These are phyloP conservation scores for Petromus typicus DNA, from an alignment of 2,113 vertebrate genomes.

Conservation along the genomic window DNA sequence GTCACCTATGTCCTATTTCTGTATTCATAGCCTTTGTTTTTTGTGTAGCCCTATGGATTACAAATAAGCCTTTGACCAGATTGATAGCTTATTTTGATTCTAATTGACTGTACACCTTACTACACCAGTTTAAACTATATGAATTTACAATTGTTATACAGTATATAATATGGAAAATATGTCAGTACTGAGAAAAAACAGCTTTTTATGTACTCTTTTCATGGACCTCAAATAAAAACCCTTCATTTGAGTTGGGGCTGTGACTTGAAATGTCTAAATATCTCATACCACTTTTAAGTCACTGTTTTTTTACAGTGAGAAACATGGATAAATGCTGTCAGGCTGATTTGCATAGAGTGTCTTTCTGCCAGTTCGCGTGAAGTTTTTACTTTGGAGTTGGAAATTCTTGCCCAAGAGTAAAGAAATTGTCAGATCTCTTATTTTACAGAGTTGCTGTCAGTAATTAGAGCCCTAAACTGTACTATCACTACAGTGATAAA, in stretches of 20 bases:
- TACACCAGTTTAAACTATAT: slow-evolving; percentile 14
- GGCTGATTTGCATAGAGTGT: not conserved
- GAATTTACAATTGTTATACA: slow-evolving; percentile 14
- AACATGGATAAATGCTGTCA: not conserved
- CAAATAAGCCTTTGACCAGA: slow-evolving; percentile 39
- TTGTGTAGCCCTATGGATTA: slow-evolving; percentile 41
- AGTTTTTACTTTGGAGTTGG: not conserved
- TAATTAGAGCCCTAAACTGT: not conserved
- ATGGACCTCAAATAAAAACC: not conserved
- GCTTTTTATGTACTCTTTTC: not conserved
- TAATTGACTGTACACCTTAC: slow-evolving; percentile 16
- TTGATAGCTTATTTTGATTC: slow-evolving; percentile 56
- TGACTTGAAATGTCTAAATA: not conserved
- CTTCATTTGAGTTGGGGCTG: slow-evolving; percentile 7
- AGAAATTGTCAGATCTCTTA: not conserved
- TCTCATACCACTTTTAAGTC: slow-evolving; percentile 1
- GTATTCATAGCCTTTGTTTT: slow-evolving; percentile 9
- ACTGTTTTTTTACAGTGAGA: slow-evolving; percentile 10
- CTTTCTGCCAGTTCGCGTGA: not conserved
- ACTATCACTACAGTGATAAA: not conserved
- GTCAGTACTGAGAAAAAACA: not conserved
- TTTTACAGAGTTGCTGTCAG: slow-evolving; percentile 35
- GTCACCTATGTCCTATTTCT: too few relatives aligned
- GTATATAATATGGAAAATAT: not conserved
- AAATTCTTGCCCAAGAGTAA: not conserved